phyloP scores from a whole-genome alignment of 2,888 invertebrate species.

The Epirrhoe alternata region DNA sequence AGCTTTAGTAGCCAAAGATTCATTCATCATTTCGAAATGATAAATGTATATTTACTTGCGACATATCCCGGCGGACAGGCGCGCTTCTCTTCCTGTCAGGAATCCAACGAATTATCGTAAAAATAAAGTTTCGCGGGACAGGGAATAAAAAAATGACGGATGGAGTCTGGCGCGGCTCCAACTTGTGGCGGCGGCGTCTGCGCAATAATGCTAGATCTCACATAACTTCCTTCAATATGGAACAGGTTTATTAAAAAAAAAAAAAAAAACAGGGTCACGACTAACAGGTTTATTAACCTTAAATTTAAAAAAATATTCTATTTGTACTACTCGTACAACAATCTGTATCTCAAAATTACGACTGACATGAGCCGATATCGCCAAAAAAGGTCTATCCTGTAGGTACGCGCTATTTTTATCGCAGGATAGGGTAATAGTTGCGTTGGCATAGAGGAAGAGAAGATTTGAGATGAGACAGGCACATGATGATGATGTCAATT shows the following conservation, averaged over 20 bases:
- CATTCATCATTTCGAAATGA: constrained; percentile 32
- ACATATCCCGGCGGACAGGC: constrained; percentile 5
- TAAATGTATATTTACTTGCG: constrained; percentile 28
- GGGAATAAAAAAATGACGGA: constrained; percentile 49
- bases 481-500: no score
- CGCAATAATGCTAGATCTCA: neutral
- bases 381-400: no score
- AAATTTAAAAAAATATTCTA: neutral
- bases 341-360: neutral
- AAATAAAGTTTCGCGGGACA: constrained; percentile 38
- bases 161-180: constrained; percentile 44
- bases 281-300: constrained; percentile 25
- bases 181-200: constrained; percentile 21
- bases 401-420: no score
- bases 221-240: neutral
- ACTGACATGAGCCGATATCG: no score
- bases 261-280: no score
- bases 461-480: no score
- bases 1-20: constrained; percentile 21
- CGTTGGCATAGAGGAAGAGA: no score
- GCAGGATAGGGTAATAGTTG: no score
- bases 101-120: constrained; percentile 42
- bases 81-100: constrained; percentile 18
- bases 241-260: constrained; percentile 26
- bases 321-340: neutral